Base-by-base conservation (phyloP, 2,888 invertebrate species). In the Aspidiotus rigidus region DNA sequence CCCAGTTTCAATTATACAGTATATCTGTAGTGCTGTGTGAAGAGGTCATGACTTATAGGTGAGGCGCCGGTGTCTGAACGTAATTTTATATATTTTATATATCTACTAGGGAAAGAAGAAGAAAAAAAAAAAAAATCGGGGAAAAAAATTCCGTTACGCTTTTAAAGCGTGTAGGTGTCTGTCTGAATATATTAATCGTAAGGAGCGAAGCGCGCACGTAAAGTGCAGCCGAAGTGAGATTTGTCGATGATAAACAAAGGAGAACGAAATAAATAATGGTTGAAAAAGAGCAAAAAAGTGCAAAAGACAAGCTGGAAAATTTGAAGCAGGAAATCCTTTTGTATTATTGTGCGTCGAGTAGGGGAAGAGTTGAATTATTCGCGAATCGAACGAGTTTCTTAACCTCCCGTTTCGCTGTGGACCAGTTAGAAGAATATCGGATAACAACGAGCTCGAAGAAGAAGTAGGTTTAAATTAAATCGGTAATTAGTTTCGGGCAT, bases 11-110 rank as follows among this genome's bases (percentile, higher is more conserved):
- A 49, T 49, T 49, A 28, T 49, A n/a, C 49, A 49, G 49, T n/a
- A 49, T 28, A 55, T 55, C n/a, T 13, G 56, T n/a, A 17, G 13
- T 8, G 56, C 28, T 28, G 28, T 28, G 28, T 28, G 28, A 49
- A 49, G 28, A 15, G 59, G 28, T 59, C 59, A 28, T 59, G 59
- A 11, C 59, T 59, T 8, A 59, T 59, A 17, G 59, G 59, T 39
- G 5, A 59, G 59, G 59, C 59, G 59, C 59, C 59, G 28, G 39
- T 59, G 59, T 59, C 13, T 59, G 16, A 59, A 59, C 9, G 59
- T 59, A 59, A 59, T 59, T 59, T 59, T 59, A 59, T 59, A 13
- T 59, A 55, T 15, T 3, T 53, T n/a, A n/a, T n/a, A n/a, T n/a
- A n/a, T n/a, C n/a, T n/a, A n/a, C n/a, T n/a, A n/a, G n/a, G n/a